Percentiles rank a stretch among this genome's conserved stretches.
Evolutionary conservation across 2,888 invertebrate genomes (phyloP).

Genomic region (Adelognathus sp.): DNA sequence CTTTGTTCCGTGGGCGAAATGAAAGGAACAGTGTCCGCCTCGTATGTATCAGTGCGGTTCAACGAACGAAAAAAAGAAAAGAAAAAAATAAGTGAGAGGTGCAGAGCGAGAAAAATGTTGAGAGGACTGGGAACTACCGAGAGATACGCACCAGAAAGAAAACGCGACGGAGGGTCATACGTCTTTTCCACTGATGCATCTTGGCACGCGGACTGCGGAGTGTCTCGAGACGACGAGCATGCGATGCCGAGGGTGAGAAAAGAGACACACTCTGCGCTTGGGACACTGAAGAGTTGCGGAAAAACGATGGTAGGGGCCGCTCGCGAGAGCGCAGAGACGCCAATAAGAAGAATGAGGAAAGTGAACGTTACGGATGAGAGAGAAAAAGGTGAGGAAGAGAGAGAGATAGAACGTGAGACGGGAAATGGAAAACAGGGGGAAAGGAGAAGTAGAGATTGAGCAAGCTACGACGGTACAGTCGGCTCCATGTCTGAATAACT

Average conservation of each 20-base stretch:
- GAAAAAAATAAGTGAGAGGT: neutral
- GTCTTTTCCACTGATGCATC: constrained; percentile 60
- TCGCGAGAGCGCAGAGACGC: neutral
- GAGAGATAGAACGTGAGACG: neutral
- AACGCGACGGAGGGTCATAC: constrained; percentile 35
- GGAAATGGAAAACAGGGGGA: constrained; percentile 13
- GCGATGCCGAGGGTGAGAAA: neutral
- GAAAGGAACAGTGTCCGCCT: constrained; percentile 28
- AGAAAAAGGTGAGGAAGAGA: neutral
- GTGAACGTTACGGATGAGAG: neutral
- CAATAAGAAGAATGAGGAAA: constrained; percentile 3
- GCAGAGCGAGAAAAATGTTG: constrained; percentile 36
- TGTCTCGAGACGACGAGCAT: constrained; percentile 17
- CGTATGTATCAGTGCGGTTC: constrained; percentile 44
- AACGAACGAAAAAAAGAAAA: constrained; percentile 23
- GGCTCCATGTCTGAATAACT: no score
- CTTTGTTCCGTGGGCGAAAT: constrained; percentile 1
- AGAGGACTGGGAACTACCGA: constrained; percentile 24
- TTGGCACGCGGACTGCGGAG: constrained; percentile 46
- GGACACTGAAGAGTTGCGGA: neutral
- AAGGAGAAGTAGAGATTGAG: constrained; percentile 19
- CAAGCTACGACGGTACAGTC: no score
- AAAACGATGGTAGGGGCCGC: constrained; percentile 23
- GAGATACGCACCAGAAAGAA: constrained; percentile 47
- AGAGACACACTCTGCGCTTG: constrained; percentile 1